Base-by-base conservation (phyloP, 1,140 invertebrate genomes). In the Brachionus plicatilis region DNA sequence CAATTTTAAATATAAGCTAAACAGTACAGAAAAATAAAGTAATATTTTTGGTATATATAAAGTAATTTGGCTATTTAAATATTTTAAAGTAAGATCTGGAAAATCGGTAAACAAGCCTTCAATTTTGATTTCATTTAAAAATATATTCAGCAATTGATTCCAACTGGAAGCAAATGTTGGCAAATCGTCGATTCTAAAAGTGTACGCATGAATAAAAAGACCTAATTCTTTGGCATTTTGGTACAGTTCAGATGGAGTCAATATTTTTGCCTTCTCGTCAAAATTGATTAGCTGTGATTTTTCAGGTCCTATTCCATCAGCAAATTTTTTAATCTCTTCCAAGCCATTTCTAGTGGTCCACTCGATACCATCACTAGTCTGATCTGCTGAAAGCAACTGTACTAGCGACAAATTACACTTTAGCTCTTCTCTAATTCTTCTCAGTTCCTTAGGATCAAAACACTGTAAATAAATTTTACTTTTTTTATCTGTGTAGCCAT, bases 271-370 rank as follows among this genome's bases (percentile, higher is more conserved):
- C 20, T 83, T 27, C 17, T 68, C 60, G 8, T 68, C 20, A 41
- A 43, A 11, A 56, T 43, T 33, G 7, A 82, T 45, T 24, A 83
- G 37, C 41, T 70, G 60, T 8, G 60, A 47, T 14, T 83, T 45
- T 53, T 83, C 56, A 53, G 80, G 80, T 43, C 80, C 80, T 68
- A 83, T 83, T 14, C 80, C 80, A 53, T 83, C 80, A 24, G 60
- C 60, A 72, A 83, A 83, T 70, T 66, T 47, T 27, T 24, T 27
- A 5, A 83, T 68, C 9, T 83, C 45, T 83, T 68, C 80, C n/a
- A 83, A 14, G 12, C 80, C 80, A 45, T 8, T 33, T 68, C 27
- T 17, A 68, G 60, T 45, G 24, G 80, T 68, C 80, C 80, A 83
- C 20, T 83, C 11, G 17, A 68, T 53, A 29, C 41, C 33, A 33